phyloP scores from a whole-genome alignment of 1,140 invertebrate genomes.

The Anoplolepis gracilipes region DNA sequence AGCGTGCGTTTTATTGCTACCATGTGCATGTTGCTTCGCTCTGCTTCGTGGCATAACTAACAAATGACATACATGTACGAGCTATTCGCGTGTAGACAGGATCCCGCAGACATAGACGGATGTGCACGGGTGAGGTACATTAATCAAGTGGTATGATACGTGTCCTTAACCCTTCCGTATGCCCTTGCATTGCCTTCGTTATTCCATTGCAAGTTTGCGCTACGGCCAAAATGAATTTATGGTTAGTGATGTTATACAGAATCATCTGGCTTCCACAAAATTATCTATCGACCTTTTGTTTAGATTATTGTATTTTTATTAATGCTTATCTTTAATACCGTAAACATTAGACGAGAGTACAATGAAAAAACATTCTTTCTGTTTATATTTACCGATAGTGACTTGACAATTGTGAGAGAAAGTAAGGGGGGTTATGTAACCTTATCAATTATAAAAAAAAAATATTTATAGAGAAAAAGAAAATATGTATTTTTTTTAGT shows the following conservation, averaged over 20 bases:
- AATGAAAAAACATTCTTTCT: background rate
- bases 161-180: slow-evolving; percentile 73
- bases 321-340: background rate
- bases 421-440: background rate
- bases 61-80: slow-evolving; percentile 62
- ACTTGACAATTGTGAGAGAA: background rate
- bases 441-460: background rate
- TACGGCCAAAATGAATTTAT: slow-evolving; percentile 64
- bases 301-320: slow-evolving; percentile 55
- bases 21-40: background rate
- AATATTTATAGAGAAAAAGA: background rate
- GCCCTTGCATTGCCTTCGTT: slow-evolving; percentile 43
- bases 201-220: slow-evolving; percentile 20
- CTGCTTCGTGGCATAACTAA: slow-evolving; percentile 29
- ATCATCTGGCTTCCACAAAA: slow-evolving; percentile 3
- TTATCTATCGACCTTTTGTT: slow-evolving; percentile 48
- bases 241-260: slow-evolving; percentile 28
- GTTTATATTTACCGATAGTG: background rate
- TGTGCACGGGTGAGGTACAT: slow-evolving; percentile 69
- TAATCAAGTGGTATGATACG: slow-evolving; percentile 76
- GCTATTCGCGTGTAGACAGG: slow-evolving; percentile 10
- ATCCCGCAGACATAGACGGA: slow-evolving; percentile 35
- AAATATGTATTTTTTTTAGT: no score
- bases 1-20: slow-evolving; percentile 11
- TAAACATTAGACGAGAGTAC: background rate